Evolutionary conservation across 1,140 invertebrate species (phyloP).

Genomic region (Maniola jurtina): DNA sequence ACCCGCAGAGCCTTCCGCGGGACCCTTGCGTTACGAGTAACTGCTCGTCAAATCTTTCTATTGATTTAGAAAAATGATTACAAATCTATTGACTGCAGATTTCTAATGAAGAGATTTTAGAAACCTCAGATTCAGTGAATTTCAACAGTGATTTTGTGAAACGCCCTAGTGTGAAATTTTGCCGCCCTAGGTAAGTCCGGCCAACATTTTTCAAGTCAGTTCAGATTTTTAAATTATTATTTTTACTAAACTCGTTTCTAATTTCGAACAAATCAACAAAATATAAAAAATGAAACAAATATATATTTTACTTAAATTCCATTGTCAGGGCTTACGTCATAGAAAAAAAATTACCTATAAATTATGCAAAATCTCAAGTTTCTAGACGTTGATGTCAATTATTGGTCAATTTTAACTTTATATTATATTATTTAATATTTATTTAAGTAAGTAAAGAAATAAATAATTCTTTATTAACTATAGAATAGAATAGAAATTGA

Average conservation of each 20-base stretch:
- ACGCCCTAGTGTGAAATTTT: slow-evolving; percentile 41
- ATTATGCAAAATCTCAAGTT: too few relatives aligned
- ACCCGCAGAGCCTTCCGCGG: slow-evolving; percentile 33
- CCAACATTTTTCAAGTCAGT: not conserved
- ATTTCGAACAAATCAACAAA: too few relatives aligned
- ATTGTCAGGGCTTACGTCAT: too few relatives aligned
- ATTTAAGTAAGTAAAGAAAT: too few relatives aligned
- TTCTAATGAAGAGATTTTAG: slow-evolving; percentile 24
- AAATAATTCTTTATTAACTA: too few relatives aligned
- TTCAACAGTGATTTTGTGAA: slow-evolving; percentile 55
- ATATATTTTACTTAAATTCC: too few relatives aligned
- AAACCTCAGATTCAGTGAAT: slow-evolving; percentile 22
- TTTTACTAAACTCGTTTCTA: not conserved
- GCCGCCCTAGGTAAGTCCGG: slow-evolving; percentile 44
- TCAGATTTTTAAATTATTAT: not conserved
- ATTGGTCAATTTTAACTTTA: too few relatives aligned
- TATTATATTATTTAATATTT: too few relatives aligned
- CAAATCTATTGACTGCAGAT: slow-evolving; percentile 33
- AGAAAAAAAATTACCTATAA: too few relatives aligned
- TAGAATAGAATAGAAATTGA: too few relatives aligned
- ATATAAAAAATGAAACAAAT: too few relatives aligned
- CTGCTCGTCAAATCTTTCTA: slow-evolving; percentile 23
- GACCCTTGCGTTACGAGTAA: slow-evolving; percentile 23
- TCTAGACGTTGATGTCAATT: too few relatives aligned
- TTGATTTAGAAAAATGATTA: slow-evolving; percentile 37